Conservation (phyloP, 2,113 vertebrate species). For the Engraulis encrasicolus region DNA sequence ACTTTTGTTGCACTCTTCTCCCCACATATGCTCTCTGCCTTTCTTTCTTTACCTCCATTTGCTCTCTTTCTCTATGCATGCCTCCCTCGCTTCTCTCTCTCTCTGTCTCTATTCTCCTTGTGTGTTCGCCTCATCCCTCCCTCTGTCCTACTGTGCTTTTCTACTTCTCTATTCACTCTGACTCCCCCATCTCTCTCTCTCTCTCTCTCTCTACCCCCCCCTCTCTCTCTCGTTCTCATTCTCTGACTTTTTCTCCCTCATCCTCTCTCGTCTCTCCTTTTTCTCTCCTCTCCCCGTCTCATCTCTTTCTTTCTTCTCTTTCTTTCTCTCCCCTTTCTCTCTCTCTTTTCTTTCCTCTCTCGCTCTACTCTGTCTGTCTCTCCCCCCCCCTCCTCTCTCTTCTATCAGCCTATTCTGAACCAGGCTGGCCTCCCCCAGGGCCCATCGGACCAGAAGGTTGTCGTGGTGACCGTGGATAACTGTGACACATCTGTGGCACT, state of each 20-base stretch:
- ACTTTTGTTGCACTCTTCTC: not conserved
- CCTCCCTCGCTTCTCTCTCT: not conserved
- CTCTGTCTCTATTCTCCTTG: not conserved
- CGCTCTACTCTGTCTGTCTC: slow-evolving; percentile 24
- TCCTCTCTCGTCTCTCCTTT: slow-evolving; percentile 7
- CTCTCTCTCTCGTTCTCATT: not conserved
- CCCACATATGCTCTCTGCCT: not conserved
- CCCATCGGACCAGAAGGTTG: slow-evolving; percentile 92
- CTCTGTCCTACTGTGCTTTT: not conserved
- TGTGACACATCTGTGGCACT: slow-evolving; percentile 88
- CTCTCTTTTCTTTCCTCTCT: not conserved
- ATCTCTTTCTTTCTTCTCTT: not conserved
- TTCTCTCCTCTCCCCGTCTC: not conserved
- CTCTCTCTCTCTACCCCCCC: not conserved
- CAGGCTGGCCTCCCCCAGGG: slow-evolving; percentile 87
- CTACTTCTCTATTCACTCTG: not conserved
- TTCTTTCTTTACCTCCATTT: not conserved
- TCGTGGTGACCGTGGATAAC: slow-evolving; percentile 88
- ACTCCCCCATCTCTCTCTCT: not conserved
- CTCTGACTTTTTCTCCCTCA: not conserved
- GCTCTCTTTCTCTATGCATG: not conserved
- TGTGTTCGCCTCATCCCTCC: not conserved
- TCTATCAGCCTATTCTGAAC: slow-evolving; percentile 82
- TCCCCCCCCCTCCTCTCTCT: slow-evolving; percentile 37
- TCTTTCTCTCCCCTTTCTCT: not conserved